Base-by-base conservation (phyloP, 1,140 invertebrate species). In the Drosophila sulfurigaster region DNA sequence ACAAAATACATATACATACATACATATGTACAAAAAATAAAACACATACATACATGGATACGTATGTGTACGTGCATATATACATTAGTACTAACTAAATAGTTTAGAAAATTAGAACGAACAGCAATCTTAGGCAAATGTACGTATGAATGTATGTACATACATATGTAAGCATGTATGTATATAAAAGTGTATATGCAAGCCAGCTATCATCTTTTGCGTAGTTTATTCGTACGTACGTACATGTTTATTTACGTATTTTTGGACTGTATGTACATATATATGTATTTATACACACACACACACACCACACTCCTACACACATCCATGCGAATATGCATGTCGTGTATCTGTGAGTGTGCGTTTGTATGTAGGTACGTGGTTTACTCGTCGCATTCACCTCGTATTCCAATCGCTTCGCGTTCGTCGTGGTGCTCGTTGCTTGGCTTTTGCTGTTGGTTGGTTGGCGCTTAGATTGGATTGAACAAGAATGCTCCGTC, bases 401-500 rank as follows among this genome's bases (percentile, higher is more conserved):
- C 73, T 76, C 77, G 77, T 79, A 70, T 63, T 71, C 79, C 60
- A 81, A 85, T 85, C 70, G 82, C 57, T 74, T 85, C 81, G 78
- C 65, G 59, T 65, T 85, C 75, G 70, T 78, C 76, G 75, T 54
- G 74, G 48, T 74, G 74, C 54, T 74, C 64, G 72, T 56, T 70
- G 59, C 64, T 71, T 74, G 58, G 72, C 67, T 52, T 56, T 63
- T 72, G 73, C 59, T 57, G 65, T 67, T 78, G 77, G 59, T 62
- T 66, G 73, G 68, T 66, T 81, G 63, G 74, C 68, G 75, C 48
- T 73, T 65, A 82, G 79, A 82, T 82, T 82, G 77, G 70, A 78
- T 82, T 82, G 63, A 80, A 78, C 75, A 78, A 83, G 78, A 87
- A 81, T 86, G 82, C 82, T 77, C 75, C 81, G 75, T 67, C 76